Evolutionary conservation across 1,140 invertebrate species (phyloP).

Genomic region (Archivesica marissinica): DNA sequence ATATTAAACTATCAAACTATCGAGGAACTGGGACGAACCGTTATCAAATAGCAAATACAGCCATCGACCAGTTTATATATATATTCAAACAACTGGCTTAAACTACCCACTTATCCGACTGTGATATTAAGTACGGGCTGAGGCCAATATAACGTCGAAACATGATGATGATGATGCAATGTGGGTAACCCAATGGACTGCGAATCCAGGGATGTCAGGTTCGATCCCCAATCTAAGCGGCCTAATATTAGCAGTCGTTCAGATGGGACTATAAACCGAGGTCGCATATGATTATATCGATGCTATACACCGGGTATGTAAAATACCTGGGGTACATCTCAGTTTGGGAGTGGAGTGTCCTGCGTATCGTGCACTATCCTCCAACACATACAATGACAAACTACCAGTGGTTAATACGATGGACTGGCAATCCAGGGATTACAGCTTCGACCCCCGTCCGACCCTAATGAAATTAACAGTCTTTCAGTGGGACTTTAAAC

Average conservation of each 20-base stretch:
- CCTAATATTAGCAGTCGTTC: not conserved
- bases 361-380: no score
- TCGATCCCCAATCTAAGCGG: not conserved
- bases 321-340: not conserved
- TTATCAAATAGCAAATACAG: conserved; percentile 25
- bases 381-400: no score
- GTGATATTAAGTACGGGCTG: not conserved
- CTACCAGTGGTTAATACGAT: no score
- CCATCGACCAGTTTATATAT: not conserved
- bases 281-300: no score
- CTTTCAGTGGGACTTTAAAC: no score
- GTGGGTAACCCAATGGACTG: not conserved
- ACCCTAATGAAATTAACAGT: no score
- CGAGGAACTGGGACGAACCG: conserved; percentile 2
- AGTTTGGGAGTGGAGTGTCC: no score
- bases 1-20: not conserved
- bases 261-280: not conserved
- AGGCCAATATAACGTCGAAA: not conserved
- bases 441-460: no score
- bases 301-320: no score
- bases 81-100: not conserved
- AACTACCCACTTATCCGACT: not conserved
- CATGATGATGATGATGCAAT: not conserved
- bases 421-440: no score
- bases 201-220: not conserved